These are phyloP conservation scores for Sisyra terminalis DNA, from an alignment of 2,888 invertebrate species.

Conservation along the genomic window DNA sequence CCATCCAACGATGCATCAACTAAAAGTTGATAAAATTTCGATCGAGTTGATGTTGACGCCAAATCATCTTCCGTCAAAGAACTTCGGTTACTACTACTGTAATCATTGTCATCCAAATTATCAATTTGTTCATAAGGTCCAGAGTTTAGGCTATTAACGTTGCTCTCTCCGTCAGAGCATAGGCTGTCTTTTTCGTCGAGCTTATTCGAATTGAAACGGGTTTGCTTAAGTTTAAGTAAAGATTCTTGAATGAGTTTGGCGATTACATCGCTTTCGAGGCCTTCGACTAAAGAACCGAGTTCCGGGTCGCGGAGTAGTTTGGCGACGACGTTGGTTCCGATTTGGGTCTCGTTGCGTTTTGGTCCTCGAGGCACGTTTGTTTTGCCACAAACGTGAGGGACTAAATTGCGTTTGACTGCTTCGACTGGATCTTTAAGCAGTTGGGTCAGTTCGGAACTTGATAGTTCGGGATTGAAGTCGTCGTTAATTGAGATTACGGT, in stretches of 20 bases:
- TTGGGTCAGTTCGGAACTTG: conserved; percentile 30
- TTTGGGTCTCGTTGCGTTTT: neutral
- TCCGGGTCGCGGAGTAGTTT: conserved; percentile 47
- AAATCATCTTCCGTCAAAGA: conserved; percentile 42
- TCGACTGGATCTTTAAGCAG: conserved; percentile 56
- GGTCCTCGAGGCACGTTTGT: conserved; percentile 26
- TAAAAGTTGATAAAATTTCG: conserved; percentile 56
- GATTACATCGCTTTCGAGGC: conserved; percentile 41
- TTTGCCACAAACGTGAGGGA: conserved; percentile 63
- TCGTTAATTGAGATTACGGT: neutral
- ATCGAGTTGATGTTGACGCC: conserved; percentile 36
- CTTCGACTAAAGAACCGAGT: conserved; percentile 42
- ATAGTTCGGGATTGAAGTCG: neutral
- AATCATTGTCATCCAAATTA: conserved; percentile 56
- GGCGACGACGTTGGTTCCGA: conserved; percentile 26
- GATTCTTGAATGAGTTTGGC: conserved; percentile 50
- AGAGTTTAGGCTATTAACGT: conserved; percentile 44
- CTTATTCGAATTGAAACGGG: conserved; percentile 17
- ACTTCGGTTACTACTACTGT: conserved; percentile 34
- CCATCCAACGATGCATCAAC: conserved; percentile 52
- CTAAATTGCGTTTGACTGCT: conserved; percentile 54
- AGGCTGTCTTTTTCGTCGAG: conserved; percentile 7
- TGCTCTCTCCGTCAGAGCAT: conserved; percentile 25
- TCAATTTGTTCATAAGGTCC: conserved; percentile 63
- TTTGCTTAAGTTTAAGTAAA: conserved; percentile 36